Percentiles rank a stretch among this genome's conserved stretches.
Evolutionary conservation across 2,888 invertebrate species (phyloP).

Genomic region (Ceramica pisi): DNA sequence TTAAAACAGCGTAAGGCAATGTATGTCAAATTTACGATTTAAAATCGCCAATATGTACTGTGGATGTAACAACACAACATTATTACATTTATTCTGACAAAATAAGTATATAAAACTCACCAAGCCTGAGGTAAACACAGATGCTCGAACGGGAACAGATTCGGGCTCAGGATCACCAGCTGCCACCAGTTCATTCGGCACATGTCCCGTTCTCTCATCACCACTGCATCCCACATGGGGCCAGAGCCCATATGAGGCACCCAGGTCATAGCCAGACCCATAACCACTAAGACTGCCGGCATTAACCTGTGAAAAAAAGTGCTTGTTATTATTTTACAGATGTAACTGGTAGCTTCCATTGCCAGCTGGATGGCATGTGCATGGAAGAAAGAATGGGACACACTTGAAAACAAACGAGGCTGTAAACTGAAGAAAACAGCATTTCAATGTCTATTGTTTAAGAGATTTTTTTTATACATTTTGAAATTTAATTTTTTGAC

Average conservation of each 20-base stretch:
- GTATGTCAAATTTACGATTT: too few species aligned
- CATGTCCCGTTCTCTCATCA: constrained; percentile 83
- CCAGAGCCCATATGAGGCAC: constrained; percentile 86
- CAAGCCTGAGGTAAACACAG: constrained; percentile 87
- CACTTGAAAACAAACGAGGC: too few species aligned
- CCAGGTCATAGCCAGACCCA: constrained; percentile 89
- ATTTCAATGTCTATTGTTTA: too few species aligned
- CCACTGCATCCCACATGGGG: constrained; percentile 89
- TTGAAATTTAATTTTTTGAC: too few species aligned
- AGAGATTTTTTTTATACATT: too few species aligned
- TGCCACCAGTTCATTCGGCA: constrained; percentile 89
- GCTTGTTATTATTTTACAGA: not conserved
- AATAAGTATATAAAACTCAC: constrained; percentile 71
- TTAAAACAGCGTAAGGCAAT: too few species aligned
- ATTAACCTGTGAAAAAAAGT: constrained; percentile 76
- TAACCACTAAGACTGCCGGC: constrained; percentile 86
- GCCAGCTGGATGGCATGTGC: too few species aligned
- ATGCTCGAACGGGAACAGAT: constrained; percentile 86
- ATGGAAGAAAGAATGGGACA: too few species aligned
- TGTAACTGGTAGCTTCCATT: not conserved
- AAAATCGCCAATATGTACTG: too few species aligned
- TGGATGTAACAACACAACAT: too few species aligned
- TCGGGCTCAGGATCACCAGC: constrained; percentile 85
- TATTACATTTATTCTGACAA: not conserved
- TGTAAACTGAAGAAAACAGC: too few species aligned